A percentile compares a stretch with the other conserved stretches of the same genome.
Evolutionary conservation across 2,888 invertebrate genomes (phyloP).

Genomic region (Rhorus exstirpatorius): DNA sequence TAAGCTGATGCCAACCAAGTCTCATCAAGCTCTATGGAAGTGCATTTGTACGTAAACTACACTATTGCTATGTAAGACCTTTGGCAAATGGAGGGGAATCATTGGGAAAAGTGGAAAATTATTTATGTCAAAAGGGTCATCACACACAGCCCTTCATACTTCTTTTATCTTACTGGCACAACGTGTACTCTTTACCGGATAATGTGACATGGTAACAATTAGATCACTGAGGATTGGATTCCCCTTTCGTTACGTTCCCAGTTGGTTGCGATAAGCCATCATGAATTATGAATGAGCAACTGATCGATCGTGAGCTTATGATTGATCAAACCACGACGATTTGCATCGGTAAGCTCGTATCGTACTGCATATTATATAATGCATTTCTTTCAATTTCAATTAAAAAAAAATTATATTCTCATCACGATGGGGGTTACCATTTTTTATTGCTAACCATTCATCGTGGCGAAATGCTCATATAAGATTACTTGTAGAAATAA

Average conservation of each 20-base stretch:
- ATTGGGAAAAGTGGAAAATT: background rate
- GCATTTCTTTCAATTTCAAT: constrained; percentile 10
- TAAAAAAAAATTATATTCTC: constrained; percentile 17
- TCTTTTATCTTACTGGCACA: no score
- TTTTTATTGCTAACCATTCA: constrained; percentile 41
- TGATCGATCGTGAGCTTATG: constrained; percentile 44
- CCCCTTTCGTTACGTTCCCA: constrained; percentile 25
- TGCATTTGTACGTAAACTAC: constrained; percentile 3
- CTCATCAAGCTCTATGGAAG: background rate
- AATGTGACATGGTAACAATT: no score
- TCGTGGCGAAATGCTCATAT: constrained; percentile 16
- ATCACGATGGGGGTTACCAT: constrained; percentile 8
- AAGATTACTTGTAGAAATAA: constrained; percentile 41
- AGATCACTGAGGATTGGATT: constrained; percentile 30
- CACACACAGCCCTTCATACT: no score
- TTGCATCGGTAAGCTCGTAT: constrained; percentile 15
- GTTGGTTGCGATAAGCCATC: constrained; percentile 8
- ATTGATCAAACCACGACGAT: constrained; percentile 25
- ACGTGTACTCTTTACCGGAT: constrained; percentile 5
- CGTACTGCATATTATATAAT: constrained; percentile 13
- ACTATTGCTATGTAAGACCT: background rate
- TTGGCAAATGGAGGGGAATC: constrained; percentile 1
- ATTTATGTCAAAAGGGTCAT: background rate
- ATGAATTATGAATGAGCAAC: constrained; percentile 49
- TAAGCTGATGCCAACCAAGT: constrained; percentile 29